Evolutionary conservation across 2,113 vertebrate genomes (phyloP), one percentile per base, ranked within the genome.

Genomic region (Xenopus laevis): DNA sequence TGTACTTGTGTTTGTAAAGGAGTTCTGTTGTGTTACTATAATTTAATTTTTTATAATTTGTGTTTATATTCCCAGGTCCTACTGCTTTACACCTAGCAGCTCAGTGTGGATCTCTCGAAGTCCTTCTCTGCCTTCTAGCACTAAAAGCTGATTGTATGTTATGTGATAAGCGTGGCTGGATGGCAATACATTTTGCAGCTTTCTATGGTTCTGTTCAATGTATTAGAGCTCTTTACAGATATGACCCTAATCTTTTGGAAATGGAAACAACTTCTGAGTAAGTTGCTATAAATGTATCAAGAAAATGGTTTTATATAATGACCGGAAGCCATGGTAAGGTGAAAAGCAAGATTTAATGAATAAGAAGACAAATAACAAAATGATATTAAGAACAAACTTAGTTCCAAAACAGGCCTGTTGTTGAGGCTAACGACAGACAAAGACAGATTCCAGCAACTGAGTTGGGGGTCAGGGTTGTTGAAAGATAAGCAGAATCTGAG

Each of bases 141-240:
- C 83, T 87, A 66, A 87, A 83, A 68, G 89, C 85, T 8, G 86
- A 92, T 71, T 85, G 83, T 59, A 82, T 4, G 0, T 73, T 86
- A 13, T 65, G 78, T 20, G 89, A 92, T 71, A 78, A 81, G 47
- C 84, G 87, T 73, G 91, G 90, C 63, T 93, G 91, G 91, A 82
- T 88, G 82, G 83, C 91, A 0, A 87, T 91, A 33, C 91, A 93
- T 74, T 90, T 86, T 69, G 89, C 91, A 0, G 88, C 91, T 20
- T 91, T 87, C 81, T 92, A 88, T 40, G 87, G 90, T 60, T 86
- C 90, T 23, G 82, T 90, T 59, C 72, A 87, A 58, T 88, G 90
- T 44, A 65, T 92, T 69, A 85, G 80, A 12, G 82, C 75, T 8
- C 88, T 93, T 52, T 89, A 71, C 63, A 84, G 90, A 47, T 90